phyloP scores from a whole-genome alignment of 2,113 vertebrate genomes.

The Tragelaphus imberbis region DNA sequence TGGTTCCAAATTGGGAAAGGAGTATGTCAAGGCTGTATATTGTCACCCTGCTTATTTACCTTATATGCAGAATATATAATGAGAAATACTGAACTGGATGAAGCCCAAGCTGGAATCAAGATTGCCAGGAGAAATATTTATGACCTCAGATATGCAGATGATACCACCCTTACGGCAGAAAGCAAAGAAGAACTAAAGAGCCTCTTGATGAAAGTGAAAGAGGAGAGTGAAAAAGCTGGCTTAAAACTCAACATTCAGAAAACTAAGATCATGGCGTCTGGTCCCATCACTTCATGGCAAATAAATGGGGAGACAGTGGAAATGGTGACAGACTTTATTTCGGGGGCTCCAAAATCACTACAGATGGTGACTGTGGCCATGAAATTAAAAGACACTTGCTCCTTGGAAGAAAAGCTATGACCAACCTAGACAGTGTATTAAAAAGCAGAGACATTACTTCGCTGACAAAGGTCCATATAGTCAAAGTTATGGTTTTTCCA shows the following conservation, averaged over 20 bases:
- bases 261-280: background rate
- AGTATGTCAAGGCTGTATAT: background rate
- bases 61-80: background rate
- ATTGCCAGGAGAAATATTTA: background rate
- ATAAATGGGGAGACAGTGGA: background rate
- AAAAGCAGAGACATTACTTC: background rate
- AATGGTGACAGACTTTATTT: background rate
- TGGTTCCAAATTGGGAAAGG: background rate
- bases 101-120: background rate
- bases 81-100: background rate
- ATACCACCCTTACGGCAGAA: background rate
- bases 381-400: background rate
- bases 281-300: background rate
- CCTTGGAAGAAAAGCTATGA: background rate
- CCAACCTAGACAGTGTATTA: background rate
- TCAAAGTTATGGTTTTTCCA: background rate
- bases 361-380: background rate
- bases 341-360: background rate
- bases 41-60: background rate
- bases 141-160: background rate
- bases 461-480: background rate
- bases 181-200: background rate
- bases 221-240: background rate
- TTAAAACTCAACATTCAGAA: background rate
- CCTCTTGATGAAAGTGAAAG: background rate